Base-by-base conservation (phyloP, 1,140 invertebrate species). In the Chrysopa pallens region DNA sequence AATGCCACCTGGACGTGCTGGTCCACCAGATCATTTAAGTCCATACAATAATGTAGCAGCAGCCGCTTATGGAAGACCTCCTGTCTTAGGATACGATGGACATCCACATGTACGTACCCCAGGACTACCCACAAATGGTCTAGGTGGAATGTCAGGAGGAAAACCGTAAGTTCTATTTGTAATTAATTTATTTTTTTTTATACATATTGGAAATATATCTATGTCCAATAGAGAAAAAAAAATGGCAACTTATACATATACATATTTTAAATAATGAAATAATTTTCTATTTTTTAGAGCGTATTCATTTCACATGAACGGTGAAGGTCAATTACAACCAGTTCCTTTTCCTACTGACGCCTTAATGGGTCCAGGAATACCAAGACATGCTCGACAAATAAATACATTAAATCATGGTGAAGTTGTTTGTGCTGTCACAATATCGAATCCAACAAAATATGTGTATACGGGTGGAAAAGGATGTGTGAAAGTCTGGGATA, bases 321-420 rank as follows among this genome's bases (percentile, higher is more conserved):
- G 81, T 49, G 82, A 86, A 58, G 86, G 76, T 56, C 88, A 87
- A 51, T 72, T 91, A 53, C 83, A 90, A 59, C 90, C 92, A 11
- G 90, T 94, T 37, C 85, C 86, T 38, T 97, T 97, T 63, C 92
- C 92, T n/a, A 76, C 86, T n/a, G 93, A 98, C 65, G 92, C 92
- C 35, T 67, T 95, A 27, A 76, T 84, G 43, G 90, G 84, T 29
- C 78, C 88, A n/a, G 93, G 92, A 11, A 91, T 98, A 55, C 93
- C 94, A 2, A 72, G 88, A 45, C 85, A 88, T 58, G 89, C 87
- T 13, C 70, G 88, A 23, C 81, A 89, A 62, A 86, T 93, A 44
- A 89, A 87, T 55, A 92, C 87, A 8, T 63, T 98, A 50, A 83
- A 77, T 47, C 94, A 98, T 61, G 94, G 93, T 6, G 94, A 98